phyloP scores from a whole-genome alignment of 1,140 invertebrate genomes.

The Drosophila rhopaloa region DNA sequence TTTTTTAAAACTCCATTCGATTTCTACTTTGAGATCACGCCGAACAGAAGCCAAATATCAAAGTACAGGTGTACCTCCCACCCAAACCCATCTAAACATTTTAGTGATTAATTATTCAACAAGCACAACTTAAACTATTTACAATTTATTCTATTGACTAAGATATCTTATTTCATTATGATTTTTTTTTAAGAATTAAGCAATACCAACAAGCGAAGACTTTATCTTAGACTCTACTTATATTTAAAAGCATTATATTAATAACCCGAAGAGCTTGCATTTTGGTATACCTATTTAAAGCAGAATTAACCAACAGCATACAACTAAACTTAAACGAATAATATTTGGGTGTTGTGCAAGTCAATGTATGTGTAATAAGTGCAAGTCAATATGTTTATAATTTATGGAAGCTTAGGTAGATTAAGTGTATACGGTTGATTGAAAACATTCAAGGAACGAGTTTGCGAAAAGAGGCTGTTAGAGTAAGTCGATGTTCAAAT shows the following conservation, averaged over 20 bases:
- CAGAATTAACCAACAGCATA: background rate
- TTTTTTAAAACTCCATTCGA: constrained; percentile 21
- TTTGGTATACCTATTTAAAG: background rate
- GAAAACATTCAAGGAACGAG: constrained; percentile 7
- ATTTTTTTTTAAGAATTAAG: constrained; percentile 7
- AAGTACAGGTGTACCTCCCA: constrained; percentile 51
- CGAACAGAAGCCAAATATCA: constrained; percentile 56
- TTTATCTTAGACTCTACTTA: constrained; percentile 14
- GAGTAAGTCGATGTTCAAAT: constrained; percentile 36
- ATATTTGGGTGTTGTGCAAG: constrained; percentile 21
- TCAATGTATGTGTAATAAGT: background rate
- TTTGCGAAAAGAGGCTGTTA: constrained; percentile 55
- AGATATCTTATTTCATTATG: background rate
- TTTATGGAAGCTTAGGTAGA: background rate
- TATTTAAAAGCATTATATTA: constrained; percentile 3
- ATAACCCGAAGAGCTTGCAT: constrained; percentile 8
- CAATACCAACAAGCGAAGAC: constrained; percentile 20
- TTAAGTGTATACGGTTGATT: background rate
- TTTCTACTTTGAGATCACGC: constrained; percentile 9
- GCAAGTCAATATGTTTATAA: background rate
- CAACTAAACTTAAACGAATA: constrained; percentile 12
- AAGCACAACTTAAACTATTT: constrained; percentile 16
- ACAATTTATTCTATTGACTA: background rate
- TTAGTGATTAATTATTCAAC: constrained; percentile 5
- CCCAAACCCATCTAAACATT: constrained; percentile 38